Conservation (phyloP, 1,140 invertebrate genomes). For the Notospermus geniculatus region DNA sequence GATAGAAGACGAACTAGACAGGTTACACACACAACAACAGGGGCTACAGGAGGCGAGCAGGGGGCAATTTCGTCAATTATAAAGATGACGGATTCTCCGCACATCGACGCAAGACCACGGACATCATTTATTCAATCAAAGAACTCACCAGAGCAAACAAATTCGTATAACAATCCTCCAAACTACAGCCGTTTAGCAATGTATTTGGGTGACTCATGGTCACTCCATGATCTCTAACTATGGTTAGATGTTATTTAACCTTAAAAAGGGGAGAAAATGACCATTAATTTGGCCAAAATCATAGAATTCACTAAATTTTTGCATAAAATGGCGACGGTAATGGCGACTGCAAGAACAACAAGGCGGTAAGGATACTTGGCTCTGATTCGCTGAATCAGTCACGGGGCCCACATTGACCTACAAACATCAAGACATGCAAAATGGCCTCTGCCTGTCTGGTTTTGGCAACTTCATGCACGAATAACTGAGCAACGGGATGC, state of each 20-base stretch:
- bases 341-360: constrained; percentile 81
- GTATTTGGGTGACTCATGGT: constrained; percentile 96
- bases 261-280: constrained; percentile 14
- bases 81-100: too few species aligned
- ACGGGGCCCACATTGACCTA: constrained; percentile 46
- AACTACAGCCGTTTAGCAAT: constrained; percentile 97
- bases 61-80: too few species aligned
- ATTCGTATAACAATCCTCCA: constrained; percentile 99
- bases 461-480: background rate
- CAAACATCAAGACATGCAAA: constrained; percentile 24
- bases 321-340: constrained; percentile 89
- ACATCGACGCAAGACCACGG: too few species aligned
- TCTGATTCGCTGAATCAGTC: constrained; percentile 49
- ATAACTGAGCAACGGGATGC: constrained; percentile 23
- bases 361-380: constrained; percentile 52
- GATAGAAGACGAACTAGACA: too few species aligned
- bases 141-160: constrained; percentile 98
- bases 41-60: too few species aligned
- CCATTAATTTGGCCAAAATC: constrained; percentile 46
- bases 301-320: constrained; percentile 63
- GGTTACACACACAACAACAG: too few species aligned
- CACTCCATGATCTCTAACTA: constrained; percentile 67
- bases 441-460: background rate
- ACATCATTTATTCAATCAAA: background rate
- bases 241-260: background rate